phyloP scores from a whole-genome alignment of 2,113 vertebrate genomes.

The Symphodus melops region DNA sequence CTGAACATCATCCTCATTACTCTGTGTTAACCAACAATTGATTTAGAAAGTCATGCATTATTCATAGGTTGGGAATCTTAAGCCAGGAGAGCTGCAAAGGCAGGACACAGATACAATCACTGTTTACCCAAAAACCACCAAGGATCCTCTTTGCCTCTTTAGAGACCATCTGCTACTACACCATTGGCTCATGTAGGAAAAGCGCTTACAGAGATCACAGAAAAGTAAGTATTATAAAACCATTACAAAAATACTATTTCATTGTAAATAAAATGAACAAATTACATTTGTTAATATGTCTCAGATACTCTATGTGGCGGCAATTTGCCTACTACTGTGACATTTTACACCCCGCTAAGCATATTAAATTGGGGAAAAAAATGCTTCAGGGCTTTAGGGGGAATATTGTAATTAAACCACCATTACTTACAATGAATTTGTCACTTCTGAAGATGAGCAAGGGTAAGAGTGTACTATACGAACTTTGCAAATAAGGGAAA shows the following conservation, averaged over 20 bases:
- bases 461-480: not conserved
- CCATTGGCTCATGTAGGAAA: not conserved
- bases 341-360: conserved; percentile 35
- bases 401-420: conserved; percentile 52
- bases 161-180: conserved; percentile 9
- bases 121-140: conserved; percentile 45
- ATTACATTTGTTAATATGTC: conserved; percentile 20
- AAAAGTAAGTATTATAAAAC: not conserved
- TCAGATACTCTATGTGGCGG: conserved; percentile 10
- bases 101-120: conserved; percentile 40
- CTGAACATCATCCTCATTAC: conserved; percentile 60
- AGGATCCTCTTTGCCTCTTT: conserved; percentile 14
- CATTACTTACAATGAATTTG: conserved; percentile 44
- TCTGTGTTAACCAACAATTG: conserved; percentile 69
- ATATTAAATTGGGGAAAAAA: conserved; percentile 37
- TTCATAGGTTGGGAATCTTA: conserved; percentile 52
- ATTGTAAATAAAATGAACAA: not conserved
- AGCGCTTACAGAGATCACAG: conserved; percentile 1
- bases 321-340: conserved; percentile 18
- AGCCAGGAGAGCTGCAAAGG: conserved; percentile 29
- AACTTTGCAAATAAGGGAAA: conserved; percentile 11
- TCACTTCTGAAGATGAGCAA: conserved; percentile 35
- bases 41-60: conserved; percentile 67
- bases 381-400: conserved; percentile 39
- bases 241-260: not conserved